These are phyloP conservation scores for Adineta ricciae DNA, from an alignment of 2,888 invertebrate species.

Conservation along the genomic window DNA sequence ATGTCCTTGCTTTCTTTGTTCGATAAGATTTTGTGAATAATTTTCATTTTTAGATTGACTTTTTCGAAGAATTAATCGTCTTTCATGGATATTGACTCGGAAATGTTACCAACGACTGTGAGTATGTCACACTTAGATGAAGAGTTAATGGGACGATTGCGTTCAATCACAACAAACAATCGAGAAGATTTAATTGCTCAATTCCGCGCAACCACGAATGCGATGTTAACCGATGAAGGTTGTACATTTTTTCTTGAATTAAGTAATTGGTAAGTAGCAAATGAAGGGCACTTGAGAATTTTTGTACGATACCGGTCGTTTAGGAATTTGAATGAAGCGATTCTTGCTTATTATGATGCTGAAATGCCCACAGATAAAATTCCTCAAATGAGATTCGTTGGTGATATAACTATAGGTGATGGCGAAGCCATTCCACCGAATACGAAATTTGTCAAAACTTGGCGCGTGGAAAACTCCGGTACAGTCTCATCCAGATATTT, in stretches of 20 bases:
- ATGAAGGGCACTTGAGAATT: too few relatives aligned
- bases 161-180: slow-evolving; percentile 88
- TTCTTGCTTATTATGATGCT: slow-evolving; percentile 86
- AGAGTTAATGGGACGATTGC: slow-evolving; percentile 72
- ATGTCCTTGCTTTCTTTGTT: too few relatives aligned
- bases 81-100: neutral
- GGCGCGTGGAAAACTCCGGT: slow-evolving; percentile 79
- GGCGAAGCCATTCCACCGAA: slow-evolving; percentile 65
- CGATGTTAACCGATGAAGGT: slow-evolving; percentile 63
- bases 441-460: slow-evolving; percentile 71
- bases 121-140: neutral
- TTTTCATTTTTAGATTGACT: neutral
- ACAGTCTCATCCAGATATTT: slow-evolving; percentile 25
- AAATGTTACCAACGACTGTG: neutral
- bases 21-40: too few relatives aligned
- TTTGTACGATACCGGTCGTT: too few relatives aligned
- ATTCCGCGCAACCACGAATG: slow-evolving; percentile 75
- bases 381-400: slow-evolving; percentile 63
- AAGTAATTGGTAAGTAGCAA: slow-evolving; percentile 76
- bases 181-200: slow-evolving; percentile 82
- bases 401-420: slow-evolving; percentile 66
- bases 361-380: slow-evolving; percentile 55
- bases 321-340: slow-evolving; percentile 91
- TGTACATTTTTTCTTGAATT: slow-evolving; percentile 85
- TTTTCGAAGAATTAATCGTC: neutral